phyloP scores from a whole-genome alignment of 2,113 vertebrate genomes.

The Ellobius talpinus region DNA sequence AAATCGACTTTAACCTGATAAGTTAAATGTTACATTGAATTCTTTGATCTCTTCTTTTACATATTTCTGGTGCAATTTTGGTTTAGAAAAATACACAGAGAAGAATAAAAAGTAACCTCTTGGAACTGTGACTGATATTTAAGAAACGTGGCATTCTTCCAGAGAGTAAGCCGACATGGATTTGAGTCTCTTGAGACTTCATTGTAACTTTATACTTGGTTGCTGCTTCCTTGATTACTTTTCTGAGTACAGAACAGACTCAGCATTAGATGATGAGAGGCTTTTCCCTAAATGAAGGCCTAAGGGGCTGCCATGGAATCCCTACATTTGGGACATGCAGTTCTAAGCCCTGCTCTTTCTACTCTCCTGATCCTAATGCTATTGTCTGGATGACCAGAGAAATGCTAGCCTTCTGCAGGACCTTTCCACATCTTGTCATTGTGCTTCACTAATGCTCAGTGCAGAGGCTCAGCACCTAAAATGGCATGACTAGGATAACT shows the following conservation, averaged over 20 bases:
- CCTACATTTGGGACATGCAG: neutral
- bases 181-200: neutral
- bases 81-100: neutral
- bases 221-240: neutral
- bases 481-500: neutral
- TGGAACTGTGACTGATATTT: neutral
- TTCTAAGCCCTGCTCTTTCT: neutral
- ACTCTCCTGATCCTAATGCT: neutral
- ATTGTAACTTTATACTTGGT: neutral
- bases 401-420: neutral
- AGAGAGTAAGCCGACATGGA: neutral
- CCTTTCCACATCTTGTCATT: neutral
- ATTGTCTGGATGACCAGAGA: neutral
- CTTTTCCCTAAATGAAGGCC: neutral
- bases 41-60: constrained; percentile 8
- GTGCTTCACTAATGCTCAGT: neutral
- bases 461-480: neutral
- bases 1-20: constrained; percentile 19
- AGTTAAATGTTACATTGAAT: neutral
- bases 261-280: neutral
- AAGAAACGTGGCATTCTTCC: neutral
- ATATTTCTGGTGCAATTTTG: neutral
- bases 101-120: neutral
- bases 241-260: neutral
- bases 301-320: neutral